A percentile compares a stretch with the other conserved stretches of the same genome.
phyloP scores from a whole-genome alignment of 2,113 vertebrate genomes.

The Ciconia stormi region DNA sequence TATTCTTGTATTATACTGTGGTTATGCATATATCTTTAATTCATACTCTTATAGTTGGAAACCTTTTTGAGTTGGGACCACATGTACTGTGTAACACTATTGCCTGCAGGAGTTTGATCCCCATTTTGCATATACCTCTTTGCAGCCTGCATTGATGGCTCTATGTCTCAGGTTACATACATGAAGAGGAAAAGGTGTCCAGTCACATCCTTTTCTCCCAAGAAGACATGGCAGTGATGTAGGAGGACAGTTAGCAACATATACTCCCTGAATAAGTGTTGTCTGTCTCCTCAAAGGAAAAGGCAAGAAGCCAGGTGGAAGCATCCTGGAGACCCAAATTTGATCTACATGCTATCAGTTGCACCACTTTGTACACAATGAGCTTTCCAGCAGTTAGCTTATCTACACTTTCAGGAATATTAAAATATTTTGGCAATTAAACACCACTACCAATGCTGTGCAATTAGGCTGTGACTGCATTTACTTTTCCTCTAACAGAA shows the following conservation, averaged over 20 bases:
- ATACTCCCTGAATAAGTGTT: neutral
- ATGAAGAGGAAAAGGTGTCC: neutral
- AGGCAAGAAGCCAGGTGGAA: neutral
- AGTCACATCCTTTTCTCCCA: neutral
- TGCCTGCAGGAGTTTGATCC: neutral
- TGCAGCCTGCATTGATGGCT: neutral
- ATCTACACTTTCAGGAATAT: neutral
- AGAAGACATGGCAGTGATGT: neutral
- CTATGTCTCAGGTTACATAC: neutral
- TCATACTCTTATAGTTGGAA: neutral
- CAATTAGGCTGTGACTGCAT: neutral
- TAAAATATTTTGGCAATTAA: neutral
- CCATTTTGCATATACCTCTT: neutral
- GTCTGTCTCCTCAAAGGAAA: neutral
- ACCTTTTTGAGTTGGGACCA: neutral
- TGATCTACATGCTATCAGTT: neutral
- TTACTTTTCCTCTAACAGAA: neutral
- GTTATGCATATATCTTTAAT: neutral
- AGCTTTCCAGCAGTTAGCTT: neutral
- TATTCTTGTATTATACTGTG: neutral
- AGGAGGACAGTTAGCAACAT: neutral
- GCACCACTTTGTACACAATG: neutral
- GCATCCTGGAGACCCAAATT: neutral
- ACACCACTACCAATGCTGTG: neutral
- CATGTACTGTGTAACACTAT: neutral